Conservation (phyloP, 2,797 vertebrate species). For the Zonotrichia albicollis region DNA sequence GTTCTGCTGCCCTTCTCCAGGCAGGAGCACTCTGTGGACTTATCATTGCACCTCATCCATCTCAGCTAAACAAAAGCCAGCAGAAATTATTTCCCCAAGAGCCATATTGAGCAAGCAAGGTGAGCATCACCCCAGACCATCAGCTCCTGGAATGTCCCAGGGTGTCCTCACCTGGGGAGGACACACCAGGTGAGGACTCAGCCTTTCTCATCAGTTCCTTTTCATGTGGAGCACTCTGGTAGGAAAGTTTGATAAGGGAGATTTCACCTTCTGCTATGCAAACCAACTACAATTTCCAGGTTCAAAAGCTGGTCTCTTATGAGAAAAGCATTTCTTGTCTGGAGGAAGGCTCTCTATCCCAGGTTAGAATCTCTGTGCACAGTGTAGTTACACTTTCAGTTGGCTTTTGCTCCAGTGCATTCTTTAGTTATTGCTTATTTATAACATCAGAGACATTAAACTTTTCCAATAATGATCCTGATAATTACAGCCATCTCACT, state of each 20-base stretch:
- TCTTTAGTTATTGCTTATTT: conserved; percentile 31
- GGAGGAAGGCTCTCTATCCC: not conserved
- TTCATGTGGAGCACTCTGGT: not conserved
- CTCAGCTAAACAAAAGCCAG: not conserved
- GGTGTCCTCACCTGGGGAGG: not conserved
- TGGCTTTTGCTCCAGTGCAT: not conserved
- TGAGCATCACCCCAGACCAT: not conserved
- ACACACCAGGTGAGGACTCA: not conserved
- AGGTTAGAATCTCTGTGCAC: not conserved
- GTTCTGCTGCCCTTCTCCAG: not conserved
- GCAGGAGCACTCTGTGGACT: not conserved
- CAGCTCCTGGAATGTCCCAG: not conserved
- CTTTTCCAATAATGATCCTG: conserved; percentile 35
- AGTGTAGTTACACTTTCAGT: not conserved
- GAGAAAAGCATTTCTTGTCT: not conserved
- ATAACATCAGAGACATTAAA: not conserved
- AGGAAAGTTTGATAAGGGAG: not conserved
- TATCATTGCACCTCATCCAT: not conserved
- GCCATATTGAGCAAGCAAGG: not conserved
- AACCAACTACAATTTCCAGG: not conserved
- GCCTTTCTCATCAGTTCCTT: not conserved
- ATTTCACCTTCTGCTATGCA: not conserved
- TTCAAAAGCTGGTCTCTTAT: rapidly evolving
- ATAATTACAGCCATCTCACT: conserved; percentile 46
- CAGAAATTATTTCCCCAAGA: not conserved